Evolutionary conservation across 2,797 vertebrate species (phyloP), one percentile per base, ranked within the genome.

Genomic region (Syncerus caffer): DNA sequence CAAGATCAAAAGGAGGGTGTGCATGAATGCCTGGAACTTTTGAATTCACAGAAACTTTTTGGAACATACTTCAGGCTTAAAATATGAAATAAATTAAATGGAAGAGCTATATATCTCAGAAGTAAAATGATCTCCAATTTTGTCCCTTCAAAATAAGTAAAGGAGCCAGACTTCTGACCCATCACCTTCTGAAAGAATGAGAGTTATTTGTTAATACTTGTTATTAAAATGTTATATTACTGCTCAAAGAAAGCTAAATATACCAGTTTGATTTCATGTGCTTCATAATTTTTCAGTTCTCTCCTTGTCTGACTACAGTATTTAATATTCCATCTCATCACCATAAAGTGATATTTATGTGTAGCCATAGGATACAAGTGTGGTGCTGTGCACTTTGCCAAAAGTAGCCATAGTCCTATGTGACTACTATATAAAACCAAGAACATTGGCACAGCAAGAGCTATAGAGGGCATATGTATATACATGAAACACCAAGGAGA

Each of bases 211-310:
- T 74, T 90, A 71, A 23, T 17, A 50, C 34, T 91, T 79, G 12
- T 27, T 96, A 80, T 67, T 93, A 31, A 92, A 90, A 90, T 88
- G 14, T 71, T 85, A 47, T 62, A n/a, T 87, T 83, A 78, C 42
- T 55, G 0, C 82, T 85, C 50, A 92, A 57, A 88, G 85, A 74
- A 71, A 92, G 92, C 82, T 85, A 88, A 93, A 45, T 76, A 85
- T 15, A 60, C 57, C 82, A n/a, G 38, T 90, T 92, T 88, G 67
- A 85, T 97, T 95, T 62, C 92, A 85, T 27, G 31, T 6, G 21
- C 47, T 67, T 31, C 60, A 78, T 90, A 84, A 85, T 38, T 83
- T 97, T 90, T 88, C 67, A 92, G 60, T 51, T 88, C 29, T 92
- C n/a, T 90, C 21, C 27, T 95, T 38, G 29, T 93, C 83, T 83